phyloP scores from a whole-genome alignment of 2,888 invertebrate species.

The Eupithecia inturbata region DNA sequence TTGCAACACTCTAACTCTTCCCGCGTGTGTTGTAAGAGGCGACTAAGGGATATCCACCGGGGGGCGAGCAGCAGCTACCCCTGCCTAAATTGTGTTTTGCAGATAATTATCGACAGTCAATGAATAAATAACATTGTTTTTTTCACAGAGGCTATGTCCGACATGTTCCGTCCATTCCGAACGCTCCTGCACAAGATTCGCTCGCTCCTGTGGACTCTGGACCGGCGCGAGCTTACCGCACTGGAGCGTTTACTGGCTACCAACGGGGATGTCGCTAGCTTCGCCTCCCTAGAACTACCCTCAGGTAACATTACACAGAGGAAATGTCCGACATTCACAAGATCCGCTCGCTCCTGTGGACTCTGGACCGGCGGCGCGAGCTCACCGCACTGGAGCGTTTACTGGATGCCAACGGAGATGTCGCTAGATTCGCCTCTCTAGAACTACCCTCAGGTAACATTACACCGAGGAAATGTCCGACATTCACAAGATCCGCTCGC shows the following conservation, averaged over 20 bases:
- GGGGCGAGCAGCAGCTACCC: too few species aligned
- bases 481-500: slow-evolving; percentile 83
- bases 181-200: slow-evolving; percentile 95
- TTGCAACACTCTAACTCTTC: too few species aligned
- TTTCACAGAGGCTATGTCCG: slow-evolving; percentile 90
- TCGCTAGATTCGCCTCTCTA: slow-evolving; percentile 3
- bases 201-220: slow-evolving; percentile 94
- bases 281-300: slow-evolving; percentile 73
- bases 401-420: slow-evolving; percentile 89
- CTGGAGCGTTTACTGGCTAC: slow-evolving; percentile 96
- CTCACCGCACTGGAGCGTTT: slow-evolving; percentile 93
- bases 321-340: slow-evolving; percentile 97
- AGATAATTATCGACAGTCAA: too few species aligned
- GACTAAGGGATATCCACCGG: too few species aligned
- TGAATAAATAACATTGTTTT: background rate
- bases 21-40: too few species aligned
- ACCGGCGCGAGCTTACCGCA: slow-evolving; percentile 91
- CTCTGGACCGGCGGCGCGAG: slow-evolving; percentile 92
- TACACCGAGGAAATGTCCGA: too few species aligned
- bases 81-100: too few species aligned
- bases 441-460: slow-evolving; percentile 8
- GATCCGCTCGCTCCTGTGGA: slow-evolving; percentile 95
- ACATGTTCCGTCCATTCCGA: slow-evolving; percentile 98
- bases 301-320: slow-evolving; percentile 69
- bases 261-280: slow-evolving; percentile 89